These are phyloP conservation scores for Ptychochromis oligacanthus DNA, from an alignment of 2,113 vertebrate genomes.

Conservation along the genomic window DNA sequence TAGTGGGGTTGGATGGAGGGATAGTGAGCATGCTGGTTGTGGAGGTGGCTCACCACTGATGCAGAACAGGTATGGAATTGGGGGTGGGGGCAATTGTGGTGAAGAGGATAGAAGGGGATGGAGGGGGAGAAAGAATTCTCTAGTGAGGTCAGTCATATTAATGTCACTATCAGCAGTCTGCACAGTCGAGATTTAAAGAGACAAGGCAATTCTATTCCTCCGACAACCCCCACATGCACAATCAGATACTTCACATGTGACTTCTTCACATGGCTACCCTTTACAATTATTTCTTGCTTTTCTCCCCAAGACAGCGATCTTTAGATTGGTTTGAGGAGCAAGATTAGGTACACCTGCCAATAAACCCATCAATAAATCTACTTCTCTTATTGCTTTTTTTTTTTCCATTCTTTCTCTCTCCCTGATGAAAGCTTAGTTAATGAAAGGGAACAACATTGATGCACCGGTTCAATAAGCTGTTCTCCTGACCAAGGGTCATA, in stretches of 20 bases:
- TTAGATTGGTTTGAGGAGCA: constrained; percentile 48
- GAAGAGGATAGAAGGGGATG: constrained; percentile 1
- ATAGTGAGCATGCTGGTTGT: constrained; percentile 32
- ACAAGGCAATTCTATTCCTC: constrained; percentile 58
- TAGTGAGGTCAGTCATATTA: constrained; percentile 71
- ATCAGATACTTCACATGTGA: constrained; percentile 50
- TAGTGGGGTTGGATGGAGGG: constrained; percentile 31
- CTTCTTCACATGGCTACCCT: constrained; percentile 59
- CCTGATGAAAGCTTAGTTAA: constrained; percentile 66
- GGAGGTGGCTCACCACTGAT: constrained; percentile 53
- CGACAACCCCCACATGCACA: constrained; percentile 48
- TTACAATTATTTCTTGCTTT: constrained; percentile 65
- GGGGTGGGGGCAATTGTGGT: constrained; percentile 33
- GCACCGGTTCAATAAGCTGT: constrained; percentile 61
- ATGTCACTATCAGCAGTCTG: constrained; percentile 60
- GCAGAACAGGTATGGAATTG: constrained; percentile 69
- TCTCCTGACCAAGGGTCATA: constrained; percentile 47
- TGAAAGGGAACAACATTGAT: constrained; percentile 69
- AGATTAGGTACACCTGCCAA: constrained; percentile 72
- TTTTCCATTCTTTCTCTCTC: constrained; percentile 36
- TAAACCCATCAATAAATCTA: constrained; percentile 65
- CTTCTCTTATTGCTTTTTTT: constrained; percentile 59
- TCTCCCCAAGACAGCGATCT: constrained; percentile 39
- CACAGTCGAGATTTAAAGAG: constrained; percentile 47
- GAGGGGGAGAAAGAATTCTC: constrained; percentile 30